Evolutionary conservation across 2,113 vertebrate genomes (phyloP).

Genomic region (Xenus cinereus): DNA sequence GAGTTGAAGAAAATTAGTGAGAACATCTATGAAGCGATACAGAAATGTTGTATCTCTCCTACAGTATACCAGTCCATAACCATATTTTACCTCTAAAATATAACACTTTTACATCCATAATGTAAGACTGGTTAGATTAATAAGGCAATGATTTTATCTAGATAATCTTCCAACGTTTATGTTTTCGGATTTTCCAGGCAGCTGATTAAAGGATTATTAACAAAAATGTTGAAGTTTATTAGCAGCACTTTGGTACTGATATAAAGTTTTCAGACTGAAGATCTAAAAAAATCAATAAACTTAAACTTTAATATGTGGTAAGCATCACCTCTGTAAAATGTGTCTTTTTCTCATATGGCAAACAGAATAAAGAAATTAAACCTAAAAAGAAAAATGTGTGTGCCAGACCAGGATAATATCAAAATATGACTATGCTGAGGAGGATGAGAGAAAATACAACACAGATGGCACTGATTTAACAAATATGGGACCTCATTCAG

Average conservation of each 20-base stretch:
- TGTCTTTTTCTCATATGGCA: neutral
- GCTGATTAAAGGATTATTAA: neutral
- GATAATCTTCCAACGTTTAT: neutral
- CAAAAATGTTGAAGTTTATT: neutral
- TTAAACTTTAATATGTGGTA: neutral
- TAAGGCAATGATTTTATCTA: neutral
- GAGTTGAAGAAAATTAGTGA: neutral
- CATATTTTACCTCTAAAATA: neutral
- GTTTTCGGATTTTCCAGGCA: neutral
- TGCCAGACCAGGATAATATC: neutral
- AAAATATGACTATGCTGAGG: neutral
- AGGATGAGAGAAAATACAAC: neutral
- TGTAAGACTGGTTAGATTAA: neutral
- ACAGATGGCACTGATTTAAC: neutral
- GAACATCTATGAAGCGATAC: neutral
- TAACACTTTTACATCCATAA: neutral
- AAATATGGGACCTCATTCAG: neutral
- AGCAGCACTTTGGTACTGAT: neutral
- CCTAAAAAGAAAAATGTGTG: neutral
- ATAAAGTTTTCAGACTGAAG: neutral
- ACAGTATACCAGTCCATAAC: neutral
- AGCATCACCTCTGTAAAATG: neutral
- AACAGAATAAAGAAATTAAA: constrained; percentile 3
- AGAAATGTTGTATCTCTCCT: neutral
- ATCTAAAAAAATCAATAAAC: neutral